Evolutionary conservation across 1,140 invertebrate genomes (phyloP), one percentile per base, ranked within the genome.

Genomic region (Oreohelix idahoensis): DNA sequence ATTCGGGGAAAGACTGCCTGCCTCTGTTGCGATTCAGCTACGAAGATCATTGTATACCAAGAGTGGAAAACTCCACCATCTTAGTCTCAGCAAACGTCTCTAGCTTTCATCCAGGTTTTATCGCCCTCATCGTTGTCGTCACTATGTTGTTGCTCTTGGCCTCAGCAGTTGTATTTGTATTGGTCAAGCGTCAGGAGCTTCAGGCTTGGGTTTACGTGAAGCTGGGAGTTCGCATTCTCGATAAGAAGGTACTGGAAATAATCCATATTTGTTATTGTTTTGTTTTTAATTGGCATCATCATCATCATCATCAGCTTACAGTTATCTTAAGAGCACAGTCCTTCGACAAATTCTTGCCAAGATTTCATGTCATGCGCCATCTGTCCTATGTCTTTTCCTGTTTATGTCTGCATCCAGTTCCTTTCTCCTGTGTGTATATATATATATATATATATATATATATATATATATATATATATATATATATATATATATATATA

Each of bases 171-270:
- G 36, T 85, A 0, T 63, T 84, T n/a, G 35, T 79, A 15, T 81
- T 88, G 35, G 66, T 77, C 66, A 83, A 86, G 32, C n/a, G 86
- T 17, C 35, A 63, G 17, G 85, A 87, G 32, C 17, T 89, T 26
- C 85, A 89, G 49, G 87, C 88, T 0, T 74, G 79, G 70, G 20
- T 87, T 4, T 89, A 82, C 53, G 83, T 71, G 8, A 87, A 86
- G 58, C 81, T 88, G 20, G 84, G 86, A 17, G 75, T 87, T 38
- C 84, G 86, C 13, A 17, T 87, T 20, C 80, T 73, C 17, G 58
- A 85, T 38, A 80, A 86, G 29, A 82, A 82, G 36, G 76, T n/a
- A 66, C 1, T 2, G 42, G 15, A 45, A 20, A 58, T 23, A 58
- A 2, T 58, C 23, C 20, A 2, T 58, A 5, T 20, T 23, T 10